Base-by-base conservation (phyloP, 2,888 invertebrate genomes). In the Polia nebulosa region DNA sequence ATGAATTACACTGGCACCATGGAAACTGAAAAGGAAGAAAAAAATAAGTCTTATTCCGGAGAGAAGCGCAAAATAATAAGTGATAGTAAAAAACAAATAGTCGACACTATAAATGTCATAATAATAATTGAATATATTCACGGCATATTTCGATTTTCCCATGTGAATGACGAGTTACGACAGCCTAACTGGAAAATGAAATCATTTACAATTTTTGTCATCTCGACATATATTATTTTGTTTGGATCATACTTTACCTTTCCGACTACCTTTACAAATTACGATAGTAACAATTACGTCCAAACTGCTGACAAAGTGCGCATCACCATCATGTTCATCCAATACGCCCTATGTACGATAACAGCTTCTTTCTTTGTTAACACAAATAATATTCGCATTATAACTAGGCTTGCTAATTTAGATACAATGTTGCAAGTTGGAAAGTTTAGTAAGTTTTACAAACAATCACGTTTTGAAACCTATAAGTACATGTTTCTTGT, bases 191-290 rank as follows among this genome's bases (percentile, higher is more conserved):
- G 73, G 73, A 66, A 59, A 36, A 65, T 73, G 73, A 73, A 59
- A 59, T 27, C 20, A 36, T 59, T 59, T 34, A 55, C 73, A 32
- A 25, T 65, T 65, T 59, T 53, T 15, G 2, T 73, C 1, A 47
- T 73, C 34, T 41, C 47, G 32, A 32, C 53, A 25, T 76, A 53
- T 32, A 25, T 70, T 15, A 55, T 58, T 52, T 76, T 72, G 25
- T 72, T 72, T 44, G 57, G 20, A 41, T 29, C 29, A 91, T 71
- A 56, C 51, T 75, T 75, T 39, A n/a, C n/a, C n/a, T 67, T 51
- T 17, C 76, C 66, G 11, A 44, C 44, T 32, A 56, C 11, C 25
- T 75, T 56, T 51, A 75, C 51, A 1, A 66, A 66, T 47, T 64
- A 74, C 22, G 76, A 71, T 29, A 75, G 20, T 22, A 3, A 17